These are phyloP conservation scores for Cotesia vestalis DNA, from an alignment of 1,140 invertebrate species.

Conservation along the genomic window DNA sequence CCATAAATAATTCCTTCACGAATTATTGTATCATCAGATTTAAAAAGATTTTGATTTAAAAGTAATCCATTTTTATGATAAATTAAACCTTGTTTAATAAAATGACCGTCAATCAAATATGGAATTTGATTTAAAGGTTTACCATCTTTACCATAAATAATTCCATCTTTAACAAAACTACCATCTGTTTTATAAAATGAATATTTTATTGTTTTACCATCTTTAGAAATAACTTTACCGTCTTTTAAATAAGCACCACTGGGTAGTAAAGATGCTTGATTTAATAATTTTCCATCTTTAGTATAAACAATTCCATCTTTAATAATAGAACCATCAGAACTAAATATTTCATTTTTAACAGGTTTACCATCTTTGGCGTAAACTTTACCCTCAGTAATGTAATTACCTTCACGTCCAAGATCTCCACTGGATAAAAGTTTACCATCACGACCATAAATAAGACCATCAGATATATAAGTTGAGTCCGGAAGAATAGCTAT, in stretches of 20 bases:
- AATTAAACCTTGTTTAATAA: slow-evolving; percentile 54
- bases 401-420: slow-evolving; percentile 54
- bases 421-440: slow-evolving; percentile 52
- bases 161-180: slow-evolving; percentile 59
- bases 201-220: slow-evolving; percentile 57
- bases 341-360: slow-evolving; percentile 58
- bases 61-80: slow-evolving; percentile 50
- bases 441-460: slow-evolving; percentile 55
- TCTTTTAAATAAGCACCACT: slow-evolving; percentile 57
- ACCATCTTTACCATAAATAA: slow-evolving; percentile 54
- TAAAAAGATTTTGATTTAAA: slow-evolving; percentile 59
- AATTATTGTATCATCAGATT: slow-evolving; percentile 53
- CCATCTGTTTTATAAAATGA: slow-evolving; percentile 60
- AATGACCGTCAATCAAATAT: slow-evolving; percentile 54
- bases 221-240: slow-evolving; percentile 59
- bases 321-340: slow-evolving; percentile 56
- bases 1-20: slow-evolving; percentile 56
- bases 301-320: slow-evolving; percentile 58
- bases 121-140: slow-evolving; percentile 57
- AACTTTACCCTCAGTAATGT: slow-evolving; percentile 57
- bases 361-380: slow-evolving; percentile 59
- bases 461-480: slow-evolving; percentile 57
- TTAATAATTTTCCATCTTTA: slow-evolving; percentile 58
- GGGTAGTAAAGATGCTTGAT: slow-evolving; percentile 60
- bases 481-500: slow-evolving; percentile 54